Evolutionary conservation across 2,797 vertebrate genomes (phyloP).

Genomic region (Myotis vivesi): DNA sequence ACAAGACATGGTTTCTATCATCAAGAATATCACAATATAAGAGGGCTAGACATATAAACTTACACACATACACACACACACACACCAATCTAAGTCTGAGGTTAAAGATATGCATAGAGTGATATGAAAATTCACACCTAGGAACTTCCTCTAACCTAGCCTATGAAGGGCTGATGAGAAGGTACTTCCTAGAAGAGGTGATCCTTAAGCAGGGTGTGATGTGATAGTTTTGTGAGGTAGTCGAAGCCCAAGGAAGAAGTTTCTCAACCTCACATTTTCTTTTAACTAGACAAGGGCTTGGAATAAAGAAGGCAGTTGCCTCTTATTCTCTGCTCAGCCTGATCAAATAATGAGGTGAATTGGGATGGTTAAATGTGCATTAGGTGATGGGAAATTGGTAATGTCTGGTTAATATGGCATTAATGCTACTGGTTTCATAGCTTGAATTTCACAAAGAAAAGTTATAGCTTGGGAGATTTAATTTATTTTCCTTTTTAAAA

Average conservation of each 20-base stretch:
- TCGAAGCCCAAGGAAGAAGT: background rate
- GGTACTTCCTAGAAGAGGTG: background rate
- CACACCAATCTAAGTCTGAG: background rate
- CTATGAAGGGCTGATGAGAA: background rate
- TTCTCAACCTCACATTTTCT: background rate
- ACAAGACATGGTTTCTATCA: background rate
- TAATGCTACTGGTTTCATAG: background rate
- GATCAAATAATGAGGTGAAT: background rate
- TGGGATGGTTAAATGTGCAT: background rate
- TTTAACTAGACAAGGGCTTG: background rate
- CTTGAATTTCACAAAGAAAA: constrained; percentile 33
- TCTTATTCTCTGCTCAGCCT: background rate
- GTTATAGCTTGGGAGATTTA: background rate
- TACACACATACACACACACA: too few species aligned
- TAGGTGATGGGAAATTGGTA: background rate
- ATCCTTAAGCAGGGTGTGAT: background rate
- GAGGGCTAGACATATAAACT: background rate
- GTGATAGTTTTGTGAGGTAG: background rate
- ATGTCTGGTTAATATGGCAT: background rate
- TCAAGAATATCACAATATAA: background rate
- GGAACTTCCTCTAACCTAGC: background rate
- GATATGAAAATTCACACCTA: background rate
- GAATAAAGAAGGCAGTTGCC: background rate
- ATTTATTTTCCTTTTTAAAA: background rate
- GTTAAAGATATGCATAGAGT: background rate